Evolutionary conservation across 2,888 invertebrate species (phyloP).

Genomic region (Heliconius ethilla): DNA sequence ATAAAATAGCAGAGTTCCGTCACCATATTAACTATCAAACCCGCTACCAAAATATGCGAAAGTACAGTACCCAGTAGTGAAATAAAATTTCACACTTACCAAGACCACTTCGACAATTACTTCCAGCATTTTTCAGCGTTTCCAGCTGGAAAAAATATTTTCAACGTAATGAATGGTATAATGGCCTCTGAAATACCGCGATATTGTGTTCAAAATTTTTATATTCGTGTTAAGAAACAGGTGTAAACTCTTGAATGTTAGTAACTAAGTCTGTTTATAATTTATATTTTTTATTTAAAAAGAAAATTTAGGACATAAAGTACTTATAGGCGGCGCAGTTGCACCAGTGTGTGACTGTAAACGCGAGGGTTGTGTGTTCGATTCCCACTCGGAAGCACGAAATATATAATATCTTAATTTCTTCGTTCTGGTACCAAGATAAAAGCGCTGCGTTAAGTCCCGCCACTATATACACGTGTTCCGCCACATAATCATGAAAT

Average conservation of each 20-base stretch:
- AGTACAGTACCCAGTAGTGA: not conserved
- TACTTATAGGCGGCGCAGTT: not conserved
- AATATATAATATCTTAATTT: not conserved
- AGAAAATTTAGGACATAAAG: not conserved
- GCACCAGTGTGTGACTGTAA: not conserved
- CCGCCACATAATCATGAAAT: not conserved
- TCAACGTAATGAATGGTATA: slow-evolving; percentile 17
- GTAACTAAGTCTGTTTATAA: not conserved
- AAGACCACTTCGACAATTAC: slow-evolving; percentile 20
- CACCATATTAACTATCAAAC: not conserved
- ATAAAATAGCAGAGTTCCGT: not conserved
- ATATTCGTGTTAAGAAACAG: slow-evolving; percentile 14
- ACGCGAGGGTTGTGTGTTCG: not conserved
- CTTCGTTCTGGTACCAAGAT: too few species aligned
- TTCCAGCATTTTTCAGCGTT: slow-evolving; percentile 23
- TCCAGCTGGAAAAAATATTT: slow-evolving; percentile 19
- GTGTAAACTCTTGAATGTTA: not conserved
- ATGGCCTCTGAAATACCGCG: slow-evolving; percentile 22
- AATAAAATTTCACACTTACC: slow-evolving; percentile 11
- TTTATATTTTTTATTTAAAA: not conserved
- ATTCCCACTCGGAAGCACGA: not conserved
- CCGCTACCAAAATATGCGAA: not conserved
- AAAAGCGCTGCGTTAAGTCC: not conserved
- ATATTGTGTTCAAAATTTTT: slow-evolving; percentile 17
- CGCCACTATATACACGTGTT: too few species aligned